phyloP scores from a whole-genome alignment of 2,113 vertebrate genomes.

The Notarius lentiginosus region DNA sequence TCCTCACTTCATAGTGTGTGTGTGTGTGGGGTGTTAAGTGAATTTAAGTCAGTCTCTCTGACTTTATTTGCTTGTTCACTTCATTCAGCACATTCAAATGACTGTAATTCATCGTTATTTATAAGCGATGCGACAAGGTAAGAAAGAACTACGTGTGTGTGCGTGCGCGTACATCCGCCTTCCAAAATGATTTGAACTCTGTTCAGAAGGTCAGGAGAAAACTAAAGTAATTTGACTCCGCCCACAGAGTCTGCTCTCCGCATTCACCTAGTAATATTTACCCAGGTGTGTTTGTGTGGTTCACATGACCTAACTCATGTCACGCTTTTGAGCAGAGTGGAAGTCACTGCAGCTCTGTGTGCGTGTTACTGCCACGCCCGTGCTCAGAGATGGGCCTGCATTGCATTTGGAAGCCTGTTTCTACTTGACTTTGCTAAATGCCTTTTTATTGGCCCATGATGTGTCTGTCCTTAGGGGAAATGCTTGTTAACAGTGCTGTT shows the following conservation, averaged over 20 bases:
- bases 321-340: neutral
- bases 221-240: neutral
- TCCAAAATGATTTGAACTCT: conserved; percentile 23
- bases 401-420: conserved; percentile 54
- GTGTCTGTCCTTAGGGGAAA: conserved; percentile 62
- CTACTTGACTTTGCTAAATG: conserved; percentile 49
- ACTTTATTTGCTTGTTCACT: neutral
- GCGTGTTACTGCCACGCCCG: conserved; percentile 34
- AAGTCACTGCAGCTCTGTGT: neutral
- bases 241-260: neutral
- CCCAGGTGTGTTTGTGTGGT: conserved; percentile 22
- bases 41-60: neutral
- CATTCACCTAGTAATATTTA: conserved; percentile 40
- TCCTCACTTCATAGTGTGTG: neutral
- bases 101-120: conserved; percentile 44
- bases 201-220: conserved; percentile 3
- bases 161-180: neutral
- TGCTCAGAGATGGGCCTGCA: conserved; percentile 44
- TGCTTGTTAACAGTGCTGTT: conserved; percentile 60
- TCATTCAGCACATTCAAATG: neutral
- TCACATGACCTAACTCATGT: neutral
- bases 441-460: conserved; percentile 58
- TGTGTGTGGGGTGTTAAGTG: neutral
- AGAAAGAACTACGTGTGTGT: conserved; percentile 2
- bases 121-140: conserved; percentile 30